Percentiles rank a stretch among this genome's conserved stretches.
phyloP scores from a whole-genome alignment of 92 coral and sea anemone genomes.

The Umimayanthus kanabou region DNA sequence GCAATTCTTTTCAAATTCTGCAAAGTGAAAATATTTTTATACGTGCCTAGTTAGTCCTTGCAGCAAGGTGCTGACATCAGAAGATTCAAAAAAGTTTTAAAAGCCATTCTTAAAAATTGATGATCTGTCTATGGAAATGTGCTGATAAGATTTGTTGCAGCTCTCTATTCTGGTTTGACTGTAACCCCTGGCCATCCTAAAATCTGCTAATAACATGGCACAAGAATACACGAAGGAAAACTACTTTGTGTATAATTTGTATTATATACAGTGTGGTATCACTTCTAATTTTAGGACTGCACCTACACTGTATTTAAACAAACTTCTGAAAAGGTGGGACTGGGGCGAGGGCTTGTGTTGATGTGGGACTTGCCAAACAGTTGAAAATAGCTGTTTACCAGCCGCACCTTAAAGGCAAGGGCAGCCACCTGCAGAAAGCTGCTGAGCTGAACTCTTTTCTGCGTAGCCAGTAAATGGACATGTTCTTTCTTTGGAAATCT shows the following conservation, averaged over 20 bases:
- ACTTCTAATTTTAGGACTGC: constrained; percentile 18
- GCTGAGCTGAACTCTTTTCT: background rate
- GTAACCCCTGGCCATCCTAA: no score
- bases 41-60: background rate
- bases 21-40: background rate
- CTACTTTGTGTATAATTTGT: background rate
- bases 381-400: background rate
- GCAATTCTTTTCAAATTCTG: no score
- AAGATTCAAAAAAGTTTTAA: no score
- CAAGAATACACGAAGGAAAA: background rate
- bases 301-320: background rate
- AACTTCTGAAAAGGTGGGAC: background rate
- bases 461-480: background rate
- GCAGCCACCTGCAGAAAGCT: constrained; percentile 1
- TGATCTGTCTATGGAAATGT: background rate
- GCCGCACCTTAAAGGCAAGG: constrained; percentile 31
- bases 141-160: background rate
- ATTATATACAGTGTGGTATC: background rate
- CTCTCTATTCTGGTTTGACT: background rate
- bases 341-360: constrained; percentile 34
- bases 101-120: background rate
- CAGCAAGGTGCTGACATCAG: background rate
- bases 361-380: constrained; percentile 4
- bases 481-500: background rate
- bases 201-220: no score